A percentile compares a stretch with the other conserved stretches of the same genome.
Conservation (phyloP, 2,888 invertebrate species). For the Cephus runcator region DNA sequence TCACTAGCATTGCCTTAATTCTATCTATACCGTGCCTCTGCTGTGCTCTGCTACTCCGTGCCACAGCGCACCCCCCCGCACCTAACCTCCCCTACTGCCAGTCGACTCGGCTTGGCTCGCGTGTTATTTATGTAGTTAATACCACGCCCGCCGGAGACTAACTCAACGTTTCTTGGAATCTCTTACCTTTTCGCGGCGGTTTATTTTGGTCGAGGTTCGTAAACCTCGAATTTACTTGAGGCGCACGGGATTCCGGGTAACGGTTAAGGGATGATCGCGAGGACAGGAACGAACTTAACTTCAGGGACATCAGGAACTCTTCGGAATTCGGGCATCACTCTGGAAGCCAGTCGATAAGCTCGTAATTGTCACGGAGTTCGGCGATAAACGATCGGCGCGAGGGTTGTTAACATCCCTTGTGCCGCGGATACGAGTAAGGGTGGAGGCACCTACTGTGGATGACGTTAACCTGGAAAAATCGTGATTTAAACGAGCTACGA, state of each 20-base stretch:
- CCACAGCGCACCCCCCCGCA: neutral
- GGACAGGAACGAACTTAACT: conserved; percentile 12
- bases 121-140: conserved; percentile 57
- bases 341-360: conserved; percentile 20
- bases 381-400: conserved; percentile 8
- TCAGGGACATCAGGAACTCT: neutral
- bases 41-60: neutral
- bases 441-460: conserved; percentile 22
- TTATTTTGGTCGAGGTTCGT: conserved; percentile 37
- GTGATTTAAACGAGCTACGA: conserved; percentile 41
- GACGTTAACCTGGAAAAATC: conserved; percentile 42
- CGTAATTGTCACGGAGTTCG: conserved; percentile 38
- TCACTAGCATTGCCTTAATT: neutral
- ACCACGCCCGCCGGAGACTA: conserved; percentile 50
- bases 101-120: conserved; percentile 25
- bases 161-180: conserved; percentile 48
- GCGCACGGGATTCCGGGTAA: conserved; percentile 20
- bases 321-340: neutral
- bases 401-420: conserved; percentile 1
- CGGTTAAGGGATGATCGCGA: conserved; percentile 12
- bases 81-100: neutral
- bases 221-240: conserved; percentile 50
- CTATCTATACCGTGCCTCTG: neutral
- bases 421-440: neutral
- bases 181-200: conserved; percentile 32